Evolutionary conservation across 2,888 invertebrate genomes (phyloP).

Genomic region (Chrysina gloriosa): DNA sequence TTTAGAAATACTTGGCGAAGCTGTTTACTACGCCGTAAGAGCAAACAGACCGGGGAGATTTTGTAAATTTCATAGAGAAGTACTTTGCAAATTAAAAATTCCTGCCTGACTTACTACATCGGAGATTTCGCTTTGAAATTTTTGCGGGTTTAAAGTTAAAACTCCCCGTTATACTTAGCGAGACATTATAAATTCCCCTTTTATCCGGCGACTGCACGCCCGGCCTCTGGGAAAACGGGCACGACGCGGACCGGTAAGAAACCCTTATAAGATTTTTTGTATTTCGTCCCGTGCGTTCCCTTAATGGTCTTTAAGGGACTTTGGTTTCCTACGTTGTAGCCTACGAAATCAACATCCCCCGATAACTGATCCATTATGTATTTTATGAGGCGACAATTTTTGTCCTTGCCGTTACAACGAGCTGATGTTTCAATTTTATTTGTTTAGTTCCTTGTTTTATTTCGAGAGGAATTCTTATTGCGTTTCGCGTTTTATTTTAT

Average conservation of each 20-base stretch:
- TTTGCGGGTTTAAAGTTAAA: slow-evolving; percentile 23
- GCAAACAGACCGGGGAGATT: slow-evolving; percentile 27
- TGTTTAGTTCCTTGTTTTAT: slow-evolving; percentile 26
- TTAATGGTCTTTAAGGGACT: slow-evolving; percentile 52
- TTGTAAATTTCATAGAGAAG: slow-evolving; percentile 33
- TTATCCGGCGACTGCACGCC: slow-evolving; percentile 51
- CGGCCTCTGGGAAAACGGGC: slow-evolving; percentile 45
- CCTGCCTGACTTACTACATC: slow-evolving; percentile 19
- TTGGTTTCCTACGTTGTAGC: slow-evolving; percentile 48
- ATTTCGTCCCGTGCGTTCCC: slow-evolving; percentile 50
- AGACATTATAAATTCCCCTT: slow-evolving; percentile 52
- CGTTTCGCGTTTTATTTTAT: slow-evolving; percentile 16
- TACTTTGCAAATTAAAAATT: slow-evolving; percentile 31
- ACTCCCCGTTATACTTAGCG: slow-evolving; percentile 24
- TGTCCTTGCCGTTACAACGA: slow-evolving; percentile 16
- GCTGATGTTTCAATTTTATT: slow-evolving; percentile 32
- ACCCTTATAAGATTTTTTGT: slow-evolving; percentile 51
- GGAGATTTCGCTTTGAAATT: slow-evolving; percentile 15
- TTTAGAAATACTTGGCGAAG: slow-evolving; percentile 18
- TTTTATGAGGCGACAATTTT: slow-evolving; percentile 40
- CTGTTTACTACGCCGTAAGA: neutral
- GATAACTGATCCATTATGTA: slow-evolving; percentile 49
- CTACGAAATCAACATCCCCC: slow-evolving; percentile 48
- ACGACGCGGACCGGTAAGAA: slow-evolving; percentile 42
- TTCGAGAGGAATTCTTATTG: neutral